Evolutionary conservation across 1,140 invertebrate species (phyloP).

Genomic region (Nomia melanderi): DNA sequence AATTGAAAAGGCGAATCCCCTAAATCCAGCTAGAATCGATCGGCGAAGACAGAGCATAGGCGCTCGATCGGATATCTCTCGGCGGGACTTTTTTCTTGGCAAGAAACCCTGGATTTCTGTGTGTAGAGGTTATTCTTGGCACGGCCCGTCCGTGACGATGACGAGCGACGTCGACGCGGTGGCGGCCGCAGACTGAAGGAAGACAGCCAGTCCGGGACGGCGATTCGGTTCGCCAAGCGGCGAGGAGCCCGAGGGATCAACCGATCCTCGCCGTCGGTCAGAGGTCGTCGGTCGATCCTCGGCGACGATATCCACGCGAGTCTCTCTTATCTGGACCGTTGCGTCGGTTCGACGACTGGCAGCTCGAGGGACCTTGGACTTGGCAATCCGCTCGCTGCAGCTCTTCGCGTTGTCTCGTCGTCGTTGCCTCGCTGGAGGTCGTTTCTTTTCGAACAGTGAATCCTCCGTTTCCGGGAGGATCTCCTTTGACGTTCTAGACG

Average conservation of each 20-base stretch:
- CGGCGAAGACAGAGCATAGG: background rate
- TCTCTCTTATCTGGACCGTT: too few relatives aligned
- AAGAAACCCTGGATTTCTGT: slow-evolving; percentile 20
- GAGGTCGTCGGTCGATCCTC: background rate
- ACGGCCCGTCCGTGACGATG: slow-evolving; percentile 50
- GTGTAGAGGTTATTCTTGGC: slow-evolving; percentile 61
- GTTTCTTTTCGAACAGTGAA: too few relatives aligned
- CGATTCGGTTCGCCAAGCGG: slow-evolving; percentile 44
- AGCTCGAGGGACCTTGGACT: too few relatives aligned
- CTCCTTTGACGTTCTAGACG: too few relatives aligned
- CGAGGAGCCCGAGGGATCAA: slow-evolving; percentile 31
- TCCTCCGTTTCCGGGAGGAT: too few relatives aligned
- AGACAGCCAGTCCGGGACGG: slow-evolving; percentile 37
- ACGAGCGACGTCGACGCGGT: slow-evolving; percentile 36
- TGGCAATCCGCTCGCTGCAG: too few relatives aligned
- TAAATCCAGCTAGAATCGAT: background rate
- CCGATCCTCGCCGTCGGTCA: slow-evolving; percentile 16
- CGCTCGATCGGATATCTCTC: background rate
- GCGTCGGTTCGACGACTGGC: too few relatives aligned
- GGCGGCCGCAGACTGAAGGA: slow-evolving; percentile 22
- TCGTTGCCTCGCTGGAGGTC: too few relatives aligned
- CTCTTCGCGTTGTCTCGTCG: too few relatives aligned
- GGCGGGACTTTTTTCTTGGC: slow-evolving; percentile 51
- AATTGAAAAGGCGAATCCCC: background rate
- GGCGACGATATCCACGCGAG: too few relatives aligned